A percentile compares a stretch with the other conserved stretches of the same genome.
Conservation (phyloP, 2,888 invertebrate species). For the Byasa hedistus region DNA sequence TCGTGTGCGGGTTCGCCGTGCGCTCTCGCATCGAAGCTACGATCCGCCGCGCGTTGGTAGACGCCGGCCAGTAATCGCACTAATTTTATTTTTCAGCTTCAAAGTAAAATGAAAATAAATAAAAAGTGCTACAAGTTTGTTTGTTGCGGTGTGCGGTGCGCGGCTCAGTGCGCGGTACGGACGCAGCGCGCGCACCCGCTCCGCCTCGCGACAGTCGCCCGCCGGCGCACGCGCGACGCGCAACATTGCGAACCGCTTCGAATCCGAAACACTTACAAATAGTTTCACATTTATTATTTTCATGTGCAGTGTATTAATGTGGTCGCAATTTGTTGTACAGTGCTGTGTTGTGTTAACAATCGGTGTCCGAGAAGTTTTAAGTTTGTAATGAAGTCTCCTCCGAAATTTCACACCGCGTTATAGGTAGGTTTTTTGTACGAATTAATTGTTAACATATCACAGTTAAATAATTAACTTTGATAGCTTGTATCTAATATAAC, state of each 20-base stretch:
- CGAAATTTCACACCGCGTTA: constrained; percentile 3
- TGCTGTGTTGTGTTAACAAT: constrained; percentile 26
- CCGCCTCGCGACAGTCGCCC: constrained; percentile 40
- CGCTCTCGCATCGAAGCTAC: too few relatives aligned
- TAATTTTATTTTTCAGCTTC: constrained; percentile 67
- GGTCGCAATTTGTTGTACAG: constrained; percentile 8
- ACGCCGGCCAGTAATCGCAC: constrained; percentile 56
- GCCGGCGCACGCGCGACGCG: constrained; percentile 29
- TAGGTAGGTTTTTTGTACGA: constrained; percentile 20
- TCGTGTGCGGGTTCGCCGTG: too few relatives aligned
- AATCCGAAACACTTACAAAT: too few relatives aligned
- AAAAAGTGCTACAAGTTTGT: constrained; percentile 48
- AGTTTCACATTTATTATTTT: constrained; percentile 4
- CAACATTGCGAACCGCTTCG: neutral
- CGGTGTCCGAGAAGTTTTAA: constrained; percentile 8
- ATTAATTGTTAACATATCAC: constrained; percentile 6
- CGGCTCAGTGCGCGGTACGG: constrained; percentile 70
- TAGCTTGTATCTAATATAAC: too few relatives aligned
- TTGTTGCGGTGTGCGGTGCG: constrained; percentile 58
- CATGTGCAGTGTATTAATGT: constrained; percentile 17
- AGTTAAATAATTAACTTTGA: too few relatives aligned
- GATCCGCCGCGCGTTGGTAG: neutral
- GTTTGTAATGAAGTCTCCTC: constrained; percentile 17
- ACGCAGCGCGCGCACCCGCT: constrained; percentile 69
- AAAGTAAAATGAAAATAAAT: constrained; percentile 65